These are phyloP conservation scores for Brachionus calyciflorus DNA, from an alignment of 1,140 invertebrate species.

Conservation along the genomic window DNA sequence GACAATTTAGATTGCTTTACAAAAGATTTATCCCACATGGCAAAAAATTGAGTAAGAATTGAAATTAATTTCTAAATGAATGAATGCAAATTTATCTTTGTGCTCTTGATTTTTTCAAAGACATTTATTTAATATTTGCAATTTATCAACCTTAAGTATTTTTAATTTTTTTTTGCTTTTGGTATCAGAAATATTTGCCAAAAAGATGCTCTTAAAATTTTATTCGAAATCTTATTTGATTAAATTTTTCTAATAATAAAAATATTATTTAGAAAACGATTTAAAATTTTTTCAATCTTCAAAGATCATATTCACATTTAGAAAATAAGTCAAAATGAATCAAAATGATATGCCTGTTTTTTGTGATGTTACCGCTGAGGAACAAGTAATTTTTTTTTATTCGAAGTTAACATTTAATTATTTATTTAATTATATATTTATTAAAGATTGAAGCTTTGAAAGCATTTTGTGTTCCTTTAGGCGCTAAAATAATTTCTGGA, in stretches of 20 bases:
- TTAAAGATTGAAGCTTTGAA: slow-evolving; percentile 22
- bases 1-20: not conserved
- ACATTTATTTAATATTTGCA: slow-evolving; percentile 8
- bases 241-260: too few relatives aligned
- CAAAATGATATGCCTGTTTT: slow-evolving; percentile 46
- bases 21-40: not conserved
- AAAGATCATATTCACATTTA: too few relatives aligned
- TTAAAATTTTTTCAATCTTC: too few relatives aligned
- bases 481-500: not conserved
- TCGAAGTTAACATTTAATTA: not conserved
- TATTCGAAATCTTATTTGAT: not conserved
- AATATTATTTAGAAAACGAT: not conserved
- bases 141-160: slow-evolving; percentile 7
- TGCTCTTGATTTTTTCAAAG: too few relatives aligned
- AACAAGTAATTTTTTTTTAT: slow-evolving; percentile 15
- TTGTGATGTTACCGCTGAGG: slow-evolving; percentile 36
- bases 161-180: not conserved
- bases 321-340: slow-evolving; percentile 10
- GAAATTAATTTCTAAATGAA: slow-evolving; percentile 25
- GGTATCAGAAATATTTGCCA: too few relatives aligned
- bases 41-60: slow-evolving; percentile 18
- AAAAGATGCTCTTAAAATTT: not conserved
- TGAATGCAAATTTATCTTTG: slow-evolving; percentile 29
- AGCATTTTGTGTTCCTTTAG: not conserved
- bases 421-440: not conserved